Evolutionary conservation across 1,140 invertebrate genomes (phyloP).

Genomic region (Uloborus diversus): DNA sequence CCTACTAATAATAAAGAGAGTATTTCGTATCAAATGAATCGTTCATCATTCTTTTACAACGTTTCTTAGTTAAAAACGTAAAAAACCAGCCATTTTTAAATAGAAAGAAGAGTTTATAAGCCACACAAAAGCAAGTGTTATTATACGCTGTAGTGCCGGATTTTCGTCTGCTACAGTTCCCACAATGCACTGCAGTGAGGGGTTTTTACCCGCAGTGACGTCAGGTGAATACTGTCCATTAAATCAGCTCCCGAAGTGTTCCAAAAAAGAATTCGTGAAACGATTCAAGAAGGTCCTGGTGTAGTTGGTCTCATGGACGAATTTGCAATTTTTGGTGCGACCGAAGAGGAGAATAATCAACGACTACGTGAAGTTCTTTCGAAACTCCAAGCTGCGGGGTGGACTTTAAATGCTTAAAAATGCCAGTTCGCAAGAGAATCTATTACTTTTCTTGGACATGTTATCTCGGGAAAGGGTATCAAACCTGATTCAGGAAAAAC

Average conservation of each 20-base stretch:
- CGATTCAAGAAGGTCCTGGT: not conserved
- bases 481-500: not conserved
- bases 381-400: not conserved
- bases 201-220: no score
- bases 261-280: not conserved
- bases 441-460: not conserved
- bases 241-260: not conserved
- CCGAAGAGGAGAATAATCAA: not conserved
- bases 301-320: not conserved
- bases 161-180: no score
- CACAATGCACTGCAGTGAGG: no score
- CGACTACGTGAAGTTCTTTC: not conserved
- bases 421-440: not conserved
- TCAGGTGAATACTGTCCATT: no score
- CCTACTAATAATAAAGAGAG: no score
- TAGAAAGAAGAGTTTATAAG: no score
- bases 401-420: not conserved
- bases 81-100: no score
- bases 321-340: not conserved
- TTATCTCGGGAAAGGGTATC: not conserved
- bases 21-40: no score
- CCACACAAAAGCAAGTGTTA: no score
- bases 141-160: no score
- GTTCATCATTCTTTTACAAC: no score
- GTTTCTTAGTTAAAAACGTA: no score